Base-by-base conservation (phyloP, 92 coral and sea anemone species). In the Porites evermanni region DNA sequence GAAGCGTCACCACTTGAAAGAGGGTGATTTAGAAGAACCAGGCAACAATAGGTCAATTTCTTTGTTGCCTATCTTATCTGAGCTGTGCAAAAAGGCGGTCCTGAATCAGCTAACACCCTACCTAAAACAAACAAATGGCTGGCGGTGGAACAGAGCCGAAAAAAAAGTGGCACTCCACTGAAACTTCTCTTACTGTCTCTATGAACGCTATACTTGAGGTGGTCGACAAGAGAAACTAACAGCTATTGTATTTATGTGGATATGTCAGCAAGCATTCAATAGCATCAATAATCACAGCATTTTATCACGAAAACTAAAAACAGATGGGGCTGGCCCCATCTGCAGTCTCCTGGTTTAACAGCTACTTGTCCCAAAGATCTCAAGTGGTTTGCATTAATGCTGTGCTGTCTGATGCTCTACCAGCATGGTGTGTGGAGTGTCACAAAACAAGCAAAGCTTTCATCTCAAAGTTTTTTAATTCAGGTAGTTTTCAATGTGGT, bases 121-220 rank as follows among this genome's bases (percentile, higher is more conserved):
- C 77, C 38, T 78, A 85, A 67, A 38, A 73, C 32, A 70, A 78
- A 84, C 29, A 74, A 89, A 58, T 8, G 83, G 50, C 53, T 84
- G 12, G 47, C 86, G 53, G 71, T 47, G 1, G 51, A 89, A 38
- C 92, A 84, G 20, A 69, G 86, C 53, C 79, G 86, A 67, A 89
- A 89, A 89, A 66, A 67, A 89, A 84, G 52, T 78, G 75, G 72
- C 79, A 89, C 38, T 89, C 86, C 50, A 84, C 82, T 16, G 86
- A 78, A 56, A 89, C 92, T 21, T 70, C 88, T 32, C 78, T 53
- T 73, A 53, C 59, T 56, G 50, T 50, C 80, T 59, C 80, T 51
- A 75, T 65, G 78, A 53, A 67, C 79, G 79, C 38, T 89, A 78
- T 20, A 79, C 44, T 32, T 4, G 0, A 4, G 44, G 44, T 3